These are phyloP conservation scores for Polietes domitor DNA, from an alignment of 2,888 invertebrate species.

Conservation along the genomic window DNA sequence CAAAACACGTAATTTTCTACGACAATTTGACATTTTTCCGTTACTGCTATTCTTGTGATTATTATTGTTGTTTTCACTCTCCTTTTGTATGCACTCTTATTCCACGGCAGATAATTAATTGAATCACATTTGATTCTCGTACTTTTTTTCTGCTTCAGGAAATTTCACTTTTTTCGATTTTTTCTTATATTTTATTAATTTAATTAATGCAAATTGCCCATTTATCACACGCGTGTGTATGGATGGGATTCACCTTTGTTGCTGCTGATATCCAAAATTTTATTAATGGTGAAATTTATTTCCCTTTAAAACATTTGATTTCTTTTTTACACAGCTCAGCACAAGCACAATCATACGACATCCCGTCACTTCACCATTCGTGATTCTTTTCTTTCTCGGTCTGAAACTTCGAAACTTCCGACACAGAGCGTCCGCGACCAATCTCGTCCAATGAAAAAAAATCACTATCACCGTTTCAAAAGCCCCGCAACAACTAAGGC, in stretches of 20 bases:
- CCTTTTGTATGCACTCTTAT: slow-evolving; percentile 24
- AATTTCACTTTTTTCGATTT: slow-evolving; percentile 19
- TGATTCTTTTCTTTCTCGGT: too few relatives aligned
- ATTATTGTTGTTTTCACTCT: slow-evolving; percentile 31
- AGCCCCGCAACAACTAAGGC: slow-evolving; percentile 60
- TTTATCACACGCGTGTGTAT: slow-evolving; percentile 44
- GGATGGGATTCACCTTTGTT: slow-evolving; percentile 29
- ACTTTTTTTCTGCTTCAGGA: neutral
- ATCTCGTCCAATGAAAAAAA: too few relatives aligned
- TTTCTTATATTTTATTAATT: neutral
- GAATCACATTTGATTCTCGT: slow-evolving; percentile 29
- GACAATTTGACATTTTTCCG: slow-evolving; percentile 62
- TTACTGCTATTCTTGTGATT: slow-evolving; percentile 30
- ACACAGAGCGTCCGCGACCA: too few relatives aligned
- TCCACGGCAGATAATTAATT: slow-evolving; percentile 10
- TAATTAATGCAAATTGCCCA: slow-evolving; percentile 14
- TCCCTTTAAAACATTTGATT: slow-evolving; percentile 21
- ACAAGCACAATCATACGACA: slow-evolving; percentile 28
- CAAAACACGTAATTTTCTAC: slow-evolving; percentile 61
- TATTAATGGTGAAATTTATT: slow-evolving; percentile 56
- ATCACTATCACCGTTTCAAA: slow-evolving; percentile 58
- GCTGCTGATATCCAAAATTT: slow-evolving; percentile 35
- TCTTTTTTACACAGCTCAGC: slow-evolving; percentile 29
- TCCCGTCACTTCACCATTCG: slow-evolving; percentile 57
- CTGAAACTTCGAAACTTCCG: too few relatives aligned